These are phyloP conservation scores for Colletes collaris DNA, from an alignment of 2,888 invertebrate species.

Conservation along the genomic window DNA sequence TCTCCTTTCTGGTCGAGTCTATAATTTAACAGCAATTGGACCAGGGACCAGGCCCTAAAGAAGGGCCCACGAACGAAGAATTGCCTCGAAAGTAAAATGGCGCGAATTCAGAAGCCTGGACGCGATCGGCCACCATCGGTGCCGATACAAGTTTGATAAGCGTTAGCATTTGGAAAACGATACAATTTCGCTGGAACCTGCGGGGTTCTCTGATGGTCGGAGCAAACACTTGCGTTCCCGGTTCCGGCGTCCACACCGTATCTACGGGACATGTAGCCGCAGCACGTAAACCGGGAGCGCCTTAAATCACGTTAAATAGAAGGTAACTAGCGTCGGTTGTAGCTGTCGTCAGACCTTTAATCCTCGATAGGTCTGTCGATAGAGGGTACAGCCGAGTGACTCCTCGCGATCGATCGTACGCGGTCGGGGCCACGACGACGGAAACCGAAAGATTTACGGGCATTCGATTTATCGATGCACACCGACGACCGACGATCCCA, in stretches of 20 bases:
- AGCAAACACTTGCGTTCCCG: conserved; percentile 42
- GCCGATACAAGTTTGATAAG: conserved; percentile 29
- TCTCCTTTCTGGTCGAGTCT: too few species aligned
- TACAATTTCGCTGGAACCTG: conserved; percentile 39
- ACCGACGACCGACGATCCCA: conserved; percentile 48
- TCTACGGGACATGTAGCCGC: conserved; percentile 45
- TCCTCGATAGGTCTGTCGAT: conserved; percentile 67
- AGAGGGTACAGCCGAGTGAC: conserved; percentile 65
- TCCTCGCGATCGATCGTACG: conserved; percentile 66
- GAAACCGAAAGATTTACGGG: conserved; percentile 69
- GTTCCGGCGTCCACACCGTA: conserved; percentile 40
- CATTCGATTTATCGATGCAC: conserved; percentile 70
- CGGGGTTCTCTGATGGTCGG: background rate
- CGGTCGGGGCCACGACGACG: conserved; percentile 57
- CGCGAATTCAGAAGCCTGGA: too few species aligned
- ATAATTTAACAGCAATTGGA: too few species aligned
- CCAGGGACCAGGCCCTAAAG: too few species aligned
- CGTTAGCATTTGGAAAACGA: conserved; percentile 25
- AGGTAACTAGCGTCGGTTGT: conserved; percentile 69
- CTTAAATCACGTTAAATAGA: conserved; percentile 71
- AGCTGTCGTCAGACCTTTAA: conserved; percentile 67
- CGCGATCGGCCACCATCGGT: background rate
- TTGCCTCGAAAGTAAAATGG: too few species aligned
- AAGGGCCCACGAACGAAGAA: too few species aligned
- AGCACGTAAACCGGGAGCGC: conserved; percentile 54